These are phyloP conservation scores for Chaetodon auriga DNA, from an alignment of 2,113 vertebrate genomes.

Conservation along the genomic window DNA sequence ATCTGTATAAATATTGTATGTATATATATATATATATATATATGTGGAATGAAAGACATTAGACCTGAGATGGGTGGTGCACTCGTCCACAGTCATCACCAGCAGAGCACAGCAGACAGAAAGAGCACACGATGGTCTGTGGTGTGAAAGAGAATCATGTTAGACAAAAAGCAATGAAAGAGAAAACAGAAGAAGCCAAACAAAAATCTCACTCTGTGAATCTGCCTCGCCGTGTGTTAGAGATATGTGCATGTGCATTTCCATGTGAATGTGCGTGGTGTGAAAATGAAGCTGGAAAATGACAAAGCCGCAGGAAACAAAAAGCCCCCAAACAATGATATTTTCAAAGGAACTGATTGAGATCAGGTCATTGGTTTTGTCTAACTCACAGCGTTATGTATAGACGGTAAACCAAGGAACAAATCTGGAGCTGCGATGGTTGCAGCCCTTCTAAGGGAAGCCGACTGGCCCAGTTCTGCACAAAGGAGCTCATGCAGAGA, in stretches of 20 bases:
- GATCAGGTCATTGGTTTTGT: neutral
- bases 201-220: neutral
- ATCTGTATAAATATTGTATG: slow-evolving; percentile 25
- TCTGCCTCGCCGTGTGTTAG: neutral
- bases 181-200: neutral
- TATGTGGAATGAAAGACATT: neutral
- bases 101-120: slow-evolving; percentile 5
- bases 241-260: neutral
- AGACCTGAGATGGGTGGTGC: neutral
- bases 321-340: neutral
- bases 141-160: neutral
- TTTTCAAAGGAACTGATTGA: neutral
- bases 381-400: neutral
- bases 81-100: slow-evolving; percentile 1
- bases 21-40: neutral
- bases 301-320: neutral
- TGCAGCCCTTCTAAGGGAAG: slow-evolving; percentile 3
- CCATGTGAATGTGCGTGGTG: too few relatives aligned
- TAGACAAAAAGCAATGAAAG: neutral
- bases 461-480: neutral
- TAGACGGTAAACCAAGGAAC: neutral
- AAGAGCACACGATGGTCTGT: neutral
- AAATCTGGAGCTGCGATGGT: neutral
- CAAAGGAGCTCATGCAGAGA: neutral
- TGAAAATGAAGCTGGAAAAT: neutral